Conservation (phyloP, 2,888 invertebrate genomes). For the Abscondita cerata region DNA sequence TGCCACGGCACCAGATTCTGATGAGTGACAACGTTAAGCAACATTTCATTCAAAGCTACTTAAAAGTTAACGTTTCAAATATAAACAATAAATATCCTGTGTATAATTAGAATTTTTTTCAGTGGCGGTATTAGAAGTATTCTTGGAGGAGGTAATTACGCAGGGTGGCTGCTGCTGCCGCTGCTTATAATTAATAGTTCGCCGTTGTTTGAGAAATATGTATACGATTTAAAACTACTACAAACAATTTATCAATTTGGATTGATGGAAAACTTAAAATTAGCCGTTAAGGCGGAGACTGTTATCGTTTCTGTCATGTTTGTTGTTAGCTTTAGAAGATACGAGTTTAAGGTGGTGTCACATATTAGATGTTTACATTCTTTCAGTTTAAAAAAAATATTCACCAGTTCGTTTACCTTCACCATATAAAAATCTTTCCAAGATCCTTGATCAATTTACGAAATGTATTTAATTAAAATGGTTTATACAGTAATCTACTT, state of each 20-base stretch:
- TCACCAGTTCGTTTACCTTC: no score
- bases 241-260: slow-evolving; percentile 19
- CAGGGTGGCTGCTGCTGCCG: no score
- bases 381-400: no score
- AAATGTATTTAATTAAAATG: no score
- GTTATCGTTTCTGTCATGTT: slow-evolving; percentile 22
- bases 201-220: slow-evolving; percentile 13
- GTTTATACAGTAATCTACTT: no score
- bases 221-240: slow-evolving; percentile 1
- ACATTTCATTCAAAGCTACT: slow-evolving; percentile 21
- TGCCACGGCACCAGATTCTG: slow-evolving; percentile 26
- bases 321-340: no score
- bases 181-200: slow-evolving; percentile 25
- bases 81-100: slow-evolving; percentile 15
- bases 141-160: neutral
- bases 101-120: neutral
- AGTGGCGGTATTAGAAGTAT: slow-evolving; percentile 3
- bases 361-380: no score
- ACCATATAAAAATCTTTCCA: no score
- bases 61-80: slow-evolving; percentile 13
- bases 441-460: no score
- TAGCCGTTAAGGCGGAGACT: slow-evolving; percentile 15
- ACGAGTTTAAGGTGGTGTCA: no score
- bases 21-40: slow-evolving; percentile 30
- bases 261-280: slow-evolving; percentile 13